Base-by-base conservation (phyloP, 1,140 invertebrate genomes). In the Dinoponera quadriceps region DNA sequence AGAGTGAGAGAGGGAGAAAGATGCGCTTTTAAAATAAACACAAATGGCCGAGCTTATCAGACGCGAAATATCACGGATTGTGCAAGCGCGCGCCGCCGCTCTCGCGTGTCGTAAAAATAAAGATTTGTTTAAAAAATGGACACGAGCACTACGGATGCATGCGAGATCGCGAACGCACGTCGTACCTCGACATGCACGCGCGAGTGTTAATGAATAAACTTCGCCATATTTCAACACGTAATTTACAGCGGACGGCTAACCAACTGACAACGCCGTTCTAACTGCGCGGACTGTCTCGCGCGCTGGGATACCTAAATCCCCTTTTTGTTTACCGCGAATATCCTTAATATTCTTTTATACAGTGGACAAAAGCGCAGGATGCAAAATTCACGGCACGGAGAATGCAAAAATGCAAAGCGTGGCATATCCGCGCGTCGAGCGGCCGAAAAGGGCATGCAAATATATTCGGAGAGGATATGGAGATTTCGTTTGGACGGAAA, bases 211-310 rank as follows among this genome's bases (percentile, higher is more conserved):
- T 80, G 82, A 75, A 69, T 85, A 73, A 85, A 85, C 78, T 72
- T 85, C 51, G n/a, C 20, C 14, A 25, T 86, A 71, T 88, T 88
- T 89, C 51, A 44, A 9, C 59, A 68, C 20, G 27, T 59, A 86
- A 88, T 89, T 89, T 55, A 75, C 84, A 51, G 16, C 20, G 4
- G 14, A 57, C 59, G 57, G 73, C 86, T 89, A 89, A 89, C 71
- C 71, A 81, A 54, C n/a, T 88, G 63, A 68, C 86, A 71, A 68
- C 55, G 65, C 25, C 82, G 38, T 88, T 77, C 84, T 88, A 89
- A 89, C 78, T 83, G 59, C 63, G 80, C 63, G 80, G 63, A n/a
- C 54, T 63, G 65, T 48, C 65, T 83, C 68, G 62, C 80, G 57
- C 80, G 49, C 77, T 60, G 20, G 51, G 33, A 63, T 77, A 82